A percentile compares a stretch with the other conserved stretches of the same genome.
Conservation (phyloP, 2,888 invertebrate species). For the Ophion costatus region DNA sequence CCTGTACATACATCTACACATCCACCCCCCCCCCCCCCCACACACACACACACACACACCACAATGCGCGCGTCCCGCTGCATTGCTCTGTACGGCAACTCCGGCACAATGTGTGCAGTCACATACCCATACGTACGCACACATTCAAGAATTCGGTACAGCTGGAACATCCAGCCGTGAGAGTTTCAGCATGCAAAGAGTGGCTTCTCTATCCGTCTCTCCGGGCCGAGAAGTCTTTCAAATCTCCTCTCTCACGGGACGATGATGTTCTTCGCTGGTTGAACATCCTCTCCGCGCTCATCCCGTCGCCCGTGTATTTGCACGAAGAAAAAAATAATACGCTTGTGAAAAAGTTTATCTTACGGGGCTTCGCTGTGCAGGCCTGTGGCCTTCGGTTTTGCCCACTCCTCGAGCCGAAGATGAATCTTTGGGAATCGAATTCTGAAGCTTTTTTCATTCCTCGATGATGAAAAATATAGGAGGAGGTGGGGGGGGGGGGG, state of each 20-base stretch:
- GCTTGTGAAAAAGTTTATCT: slow-evolving; percentile 12
- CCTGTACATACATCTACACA: no score
- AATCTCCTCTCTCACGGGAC: slow-evolving; percentile 53
- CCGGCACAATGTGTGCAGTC: neutral
- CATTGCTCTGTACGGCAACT: slow-evolving; percentile 33
- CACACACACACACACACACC: slow-evolving; percentile 28
- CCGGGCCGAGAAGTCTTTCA: slow-evolving; percentile 59
- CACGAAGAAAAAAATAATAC: neutral
- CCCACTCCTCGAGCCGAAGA: no score
- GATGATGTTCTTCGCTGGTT: slow-evolving; percentile 11
- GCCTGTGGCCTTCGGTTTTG: neutral
- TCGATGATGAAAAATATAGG: neutral
- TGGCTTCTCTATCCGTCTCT: slow-evolving; percentile 60
- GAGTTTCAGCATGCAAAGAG: slow-evolving; percentile 57
- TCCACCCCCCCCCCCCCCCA: neutral
- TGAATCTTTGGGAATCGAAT: no score
- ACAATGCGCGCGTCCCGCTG: slow-evolving; percentile 25
- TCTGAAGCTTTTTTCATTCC: no score
- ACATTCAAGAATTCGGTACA: slow-evolving; percentile 22
- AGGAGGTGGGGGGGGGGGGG: neutral
- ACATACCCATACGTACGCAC: neutral
- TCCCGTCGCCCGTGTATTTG: neutral
- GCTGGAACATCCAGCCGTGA: slow-evolving; percentile 53
- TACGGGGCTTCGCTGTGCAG: slow-evolving; percentile 52
- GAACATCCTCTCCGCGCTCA: slow-evolving; percentile 24